Percentiles rank a stretch among this genome's conserved stretches.
Conservation (phyloP, 2,888 invertebrate genomes). For the Diarsia mendica region DNA sequence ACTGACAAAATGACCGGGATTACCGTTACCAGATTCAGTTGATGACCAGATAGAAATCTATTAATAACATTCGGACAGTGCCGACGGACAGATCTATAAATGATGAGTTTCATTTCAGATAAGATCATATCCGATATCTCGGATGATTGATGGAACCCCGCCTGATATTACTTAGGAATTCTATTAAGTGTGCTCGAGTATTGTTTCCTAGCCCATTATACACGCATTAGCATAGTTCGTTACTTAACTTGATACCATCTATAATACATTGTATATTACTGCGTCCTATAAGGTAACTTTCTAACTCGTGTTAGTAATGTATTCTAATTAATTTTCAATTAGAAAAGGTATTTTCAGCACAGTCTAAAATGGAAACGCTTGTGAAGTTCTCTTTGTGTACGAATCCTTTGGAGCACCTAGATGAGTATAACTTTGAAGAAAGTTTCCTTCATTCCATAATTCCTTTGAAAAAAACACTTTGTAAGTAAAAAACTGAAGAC, state of each 20-base stretch:
- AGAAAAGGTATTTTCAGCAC: slow-evolving; percentile 46
- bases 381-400: slow-evolving; percentile 49
- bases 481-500: not conserved
- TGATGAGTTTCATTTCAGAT: slow-evolving; percentile 90
- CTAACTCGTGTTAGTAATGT: slow-evolving; percentile 49
- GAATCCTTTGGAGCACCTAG: slow-evolving; percentile 33
- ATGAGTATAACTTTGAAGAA: slow-evolving; percentile 31
- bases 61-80: slow-evolving; percentile 89
- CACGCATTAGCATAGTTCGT: slow-evolving; percentile 84
- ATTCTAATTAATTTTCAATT: slow-evolving; percentile 67
- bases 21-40: slow-evolving; percentile 88
- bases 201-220: slow-evolving; percentile 87
- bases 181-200: slow-evolving; percentile 84
- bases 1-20: slow-evolving; percentile 83
- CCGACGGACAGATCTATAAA: slow-evolving; percentile 89
- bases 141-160: slow-evolving; percentile 86
- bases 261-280: slow-evolving; percentile 47
- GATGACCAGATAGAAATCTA: slow-evolving; percentile 89
- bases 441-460: slow-evolving; percentile 28
- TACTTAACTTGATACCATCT: slow-evolving; percentile 69
- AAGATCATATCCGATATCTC: slow-evolving; percentile 87
- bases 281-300: slow-evolving; percentile 38
- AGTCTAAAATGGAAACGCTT: slow-evolving; percentile 37
- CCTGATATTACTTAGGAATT: slow-evolving; percentile 85
- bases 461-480: slow-evolving; percentile 26